phyloP scores from a whole-genome alignment of 2,797 vertebrate species.

The Atherinosoma microstoma region DNA sequence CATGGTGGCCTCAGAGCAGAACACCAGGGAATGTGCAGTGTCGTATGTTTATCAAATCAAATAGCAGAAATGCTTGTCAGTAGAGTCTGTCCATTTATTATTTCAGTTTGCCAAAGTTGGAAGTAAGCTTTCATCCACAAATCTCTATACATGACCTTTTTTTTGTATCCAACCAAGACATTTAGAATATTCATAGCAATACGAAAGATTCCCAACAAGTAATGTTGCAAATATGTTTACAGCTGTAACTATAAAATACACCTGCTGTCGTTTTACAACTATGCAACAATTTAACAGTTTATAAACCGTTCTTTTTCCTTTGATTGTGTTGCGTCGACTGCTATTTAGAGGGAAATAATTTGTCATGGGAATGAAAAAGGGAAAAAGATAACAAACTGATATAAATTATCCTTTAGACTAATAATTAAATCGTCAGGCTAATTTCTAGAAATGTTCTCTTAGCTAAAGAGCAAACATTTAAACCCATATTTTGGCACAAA shows the following conservation, averaged over 20 bases:
- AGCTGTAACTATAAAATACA: not conserved
- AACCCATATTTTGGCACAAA: constrained; percentile 38
- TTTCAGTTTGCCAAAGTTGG: not conserved
- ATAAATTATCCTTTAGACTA: constrained; percentile 12
- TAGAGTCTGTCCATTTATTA: not conserved
- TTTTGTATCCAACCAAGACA: not conserved
- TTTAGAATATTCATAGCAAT: not conserved
- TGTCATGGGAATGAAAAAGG: not conserved
- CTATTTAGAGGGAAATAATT: not conserved
- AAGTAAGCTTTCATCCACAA: not conserved
- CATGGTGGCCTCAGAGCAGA: constrained; percentile 68
- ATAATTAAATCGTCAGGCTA: not conserved
- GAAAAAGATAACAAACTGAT: not conserved
- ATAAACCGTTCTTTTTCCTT: not conserved
- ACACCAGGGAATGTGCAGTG: constrained; percentile 37
- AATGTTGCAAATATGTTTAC: not conserved
- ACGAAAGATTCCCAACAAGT: not conserved
- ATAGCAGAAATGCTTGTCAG: constrained; percentile 27
- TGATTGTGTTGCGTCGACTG: not conserved
- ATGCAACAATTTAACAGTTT: not conserved
- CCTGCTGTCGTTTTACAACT: not conserved
- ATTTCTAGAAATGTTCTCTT: constrained; percentile 2
- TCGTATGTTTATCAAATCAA: constrained; percentile 45
- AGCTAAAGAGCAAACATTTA: constrained; percentile 1
- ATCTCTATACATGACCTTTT: not conserved